Conservation (phyloP, 2,888 invertebrate genomes). For the Synergus laeviventris region DNA sequence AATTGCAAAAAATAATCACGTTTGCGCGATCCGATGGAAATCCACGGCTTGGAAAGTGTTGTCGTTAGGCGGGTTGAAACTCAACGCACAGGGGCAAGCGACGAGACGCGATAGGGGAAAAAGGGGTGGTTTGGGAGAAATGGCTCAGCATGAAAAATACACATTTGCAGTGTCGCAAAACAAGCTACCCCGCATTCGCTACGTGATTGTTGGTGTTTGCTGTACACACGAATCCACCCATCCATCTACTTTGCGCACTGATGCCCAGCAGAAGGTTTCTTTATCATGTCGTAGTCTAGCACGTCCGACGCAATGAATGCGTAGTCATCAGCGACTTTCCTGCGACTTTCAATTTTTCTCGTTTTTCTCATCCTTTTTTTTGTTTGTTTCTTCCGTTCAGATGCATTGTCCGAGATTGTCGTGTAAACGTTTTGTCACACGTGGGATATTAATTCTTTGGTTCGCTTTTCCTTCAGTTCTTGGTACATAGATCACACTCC, state of each 20-base stretch:
- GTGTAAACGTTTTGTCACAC: conserved; percentile 4
- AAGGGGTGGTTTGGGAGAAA: conserved; percentile 12
- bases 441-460: conserved; percentile 15
- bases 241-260: conserved; percentile 24
- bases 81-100: conserved; percentile 5
- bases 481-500: not conserved
- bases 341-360: conserved; percentile 36
- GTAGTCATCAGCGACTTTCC: conserved; percentile 28
- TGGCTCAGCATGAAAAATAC: conserved; percentile 32
- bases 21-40: conserved; percentile 61
- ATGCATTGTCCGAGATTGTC: conserved; percentile 35
- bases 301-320: conserved; percentile 22
- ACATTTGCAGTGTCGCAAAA: conserved; percentile 27
- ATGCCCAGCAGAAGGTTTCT: conserved; percentile 24
- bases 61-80: conserved; percentile 19
- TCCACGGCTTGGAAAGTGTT: conserved; percentile 18
- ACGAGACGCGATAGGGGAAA: not conserved
- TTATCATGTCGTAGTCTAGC: conserved; percentile 5
- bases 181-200: conserved; percentile 9
- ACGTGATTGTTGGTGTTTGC: conserved; percentile 17
- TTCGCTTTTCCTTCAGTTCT: conserved; percentile 1
- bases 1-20: conserved; percentile 74
- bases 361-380: conserved; percentile 9
- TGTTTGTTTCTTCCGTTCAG: conserved; percentile 31
- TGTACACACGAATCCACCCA: conserved; percentile 10